Percentiles rank a stretch among this genome's conserved stretches.
Conservation (phyloP, 2,888 invertebrate species). For the Thyatira batis region DNA sequence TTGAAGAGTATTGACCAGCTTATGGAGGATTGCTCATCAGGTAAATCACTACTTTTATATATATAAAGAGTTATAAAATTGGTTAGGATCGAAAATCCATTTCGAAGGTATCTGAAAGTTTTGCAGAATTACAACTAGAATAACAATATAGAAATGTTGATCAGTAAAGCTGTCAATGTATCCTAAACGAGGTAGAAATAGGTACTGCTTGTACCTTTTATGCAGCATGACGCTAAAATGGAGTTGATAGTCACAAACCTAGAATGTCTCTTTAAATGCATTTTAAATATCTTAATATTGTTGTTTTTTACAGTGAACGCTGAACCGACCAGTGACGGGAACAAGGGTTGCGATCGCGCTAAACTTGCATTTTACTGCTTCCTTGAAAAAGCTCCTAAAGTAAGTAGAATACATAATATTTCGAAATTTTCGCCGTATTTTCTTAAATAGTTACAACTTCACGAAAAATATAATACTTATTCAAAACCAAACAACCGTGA, state of each 20-base stretch:
- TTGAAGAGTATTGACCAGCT: constrained; percentile 44
- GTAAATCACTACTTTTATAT: constrained; percentile 26
- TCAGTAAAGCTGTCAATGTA: no score
- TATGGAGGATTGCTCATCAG: constrained; percentile 42
- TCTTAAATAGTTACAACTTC: no score
- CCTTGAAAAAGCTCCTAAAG: constrained; percentile 50
- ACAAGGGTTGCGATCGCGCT: constrained; percentile 57
- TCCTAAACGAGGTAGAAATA: no score
- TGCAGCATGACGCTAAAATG: no score
- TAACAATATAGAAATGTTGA: no score
- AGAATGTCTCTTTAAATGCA: no score
- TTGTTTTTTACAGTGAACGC: constrained; percentile 26
- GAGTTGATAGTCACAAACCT: no score
- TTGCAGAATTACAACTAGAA: no score
- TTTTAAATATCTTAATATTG: neutral
- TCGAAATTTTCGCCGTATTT: no score
- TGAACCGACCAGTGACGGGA: constrained; percentile 50
- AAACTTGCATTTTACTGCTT: constrained; percentile 52
- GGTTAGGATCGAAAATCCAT: neutral
- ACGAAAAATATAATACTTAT: neutral
- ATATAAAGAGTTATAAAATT: neutral
- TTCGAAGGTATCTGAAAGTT: no score
- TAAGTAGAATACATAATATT: no score
- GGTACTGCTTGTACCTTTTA: no score
- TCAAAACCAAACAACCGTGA: neutral